Percentiles rank a stretch among this genome's conserved stretches.
phyloP scores from a whole-genome alignment of 2,113 vertebrate genomes.

The Ageneiosus marmoratus region DNA sequence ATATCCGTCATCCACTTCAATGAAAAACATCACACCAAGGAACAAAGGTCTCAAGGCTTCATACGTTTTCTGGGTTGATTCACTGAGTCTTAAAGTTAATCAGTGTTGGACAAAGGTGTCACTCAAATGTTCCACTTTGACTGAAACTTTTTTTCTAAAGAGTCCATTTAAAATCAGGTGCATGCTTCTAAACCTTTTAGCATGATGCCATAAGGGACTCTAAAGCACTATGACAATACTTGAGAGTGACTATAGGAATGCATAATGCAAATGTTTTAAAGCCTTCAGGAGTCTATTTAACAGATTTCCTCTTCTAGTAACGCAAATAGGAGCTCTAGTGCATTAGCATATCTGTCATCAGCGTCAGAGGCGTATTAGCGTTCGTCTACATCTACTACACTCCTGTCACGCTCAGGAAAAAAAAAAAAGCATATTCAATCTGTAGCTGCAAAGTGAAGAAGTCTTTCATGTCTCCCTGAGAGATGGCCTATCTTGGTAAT shows the following conservation, averaged over 20 bases:
- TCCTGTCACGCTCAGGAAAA: background rate
- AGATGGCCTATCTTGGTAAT: slow-evolving; percentile 16
- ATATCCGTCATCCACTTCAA: background rate
- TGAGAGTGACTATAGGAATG: background rate
- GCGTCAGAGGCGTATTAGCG: background rate
- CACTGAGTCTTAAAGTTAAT: background rate
- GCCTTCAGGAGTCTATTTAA: slow-evolving; percentile 27
- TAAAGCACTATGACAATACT: slow-evolving; percentile 3
- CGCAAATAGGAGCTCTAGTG: background rate
- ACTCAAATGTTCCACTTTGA: background rate
- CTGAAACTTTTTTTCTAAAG: background rate
- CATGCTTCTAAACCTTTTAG: slow-evolving; percentile 1
- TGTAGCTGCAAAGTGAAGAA: background rate
- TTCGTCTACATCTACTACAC: slow-evolving; percentile 6
- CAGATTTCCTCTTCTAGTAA: background rate
- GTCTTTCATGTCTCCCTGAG: background rate
- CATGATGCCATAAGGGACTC: background rate
- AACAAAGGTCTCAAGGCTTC: background rate
- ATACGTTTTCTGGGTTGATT: background rate
- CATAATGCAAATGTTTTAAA: slow-evolving; percentile 27
- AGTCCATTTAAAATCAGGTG: slow-evolving; percentile 5
- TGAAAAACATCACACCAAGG: slow-evolving; percentile 10
- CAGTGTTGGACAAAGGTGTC: background rate
- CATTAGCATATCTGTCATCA: slow-evolving; percentile 28
- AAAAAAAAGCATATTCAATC: background rate